phyloP scores from a whole-genome alignment of 2,888 invertebrate species.

The Epistrophe grossulariae region DNA sequence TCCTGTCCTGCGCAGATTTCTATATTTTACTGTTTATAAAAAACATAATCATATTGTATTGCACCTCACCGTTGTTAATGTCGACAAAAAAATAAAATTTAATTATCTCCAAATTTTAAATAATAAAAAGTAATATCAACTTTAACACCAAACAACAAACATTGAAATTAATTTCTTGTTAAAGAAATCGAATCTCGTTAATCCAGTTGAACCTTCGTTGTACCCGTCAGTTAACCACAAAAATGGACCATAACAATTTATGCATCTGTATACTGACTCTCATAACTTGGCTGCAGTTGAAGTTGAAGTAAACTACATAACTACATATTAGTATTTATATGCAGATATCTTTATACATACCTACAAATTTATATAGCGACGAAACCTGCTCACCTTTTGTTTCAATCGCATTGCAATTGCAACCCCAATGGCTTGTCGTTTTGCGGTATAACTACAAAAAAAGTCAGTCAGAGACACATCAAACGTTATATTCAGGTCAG shows the following conservation, averaged over 20 bases:
- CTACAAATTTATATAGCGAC: too few species aligned
- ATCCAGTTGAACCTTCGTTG: slow-evolving; percentile 10
- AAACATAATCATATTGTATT: too few species aligned
- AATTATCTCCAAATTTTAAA: background rate
- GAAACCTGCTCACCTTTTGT: slow-evolving; percentile 56
- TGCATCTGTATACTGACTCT: slow-evolving; percentile 11
- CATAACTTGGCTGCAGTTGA: slow-evolving; percentile 26
- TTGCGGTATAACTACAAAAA: background rate
- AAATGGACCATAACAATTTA: slow-evolving; percentile 6
- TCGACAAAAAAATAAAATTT: background rate
- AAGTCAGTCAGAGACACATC: slow-evolving; percentile 45
- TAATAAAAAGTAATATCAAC: slow-evolving; percentile 2
- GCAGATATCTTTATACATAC: too few species aligned
- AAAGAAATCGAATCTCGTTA: slow-evolving; percentile 1
- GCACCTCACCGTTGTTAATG: too few species aligned
- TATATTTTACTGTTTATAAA: too few species aligned
- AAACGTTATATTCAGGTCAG: slow-evolving; percentile 65
- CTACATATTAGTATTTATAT: background rate
- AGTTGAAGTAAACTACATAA: background rate
- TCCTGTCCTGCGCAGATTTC: too few species aligned
- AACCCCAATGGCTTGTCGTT: slow-evolving; percentile 41
- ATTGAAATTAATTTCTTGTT: background rate
- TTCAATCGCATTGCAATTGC: slow-evolving; percentile 8
- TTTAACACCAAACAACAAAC: background rate
- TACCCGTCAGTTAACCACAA: background rate